Evolutionary conservation across 2,113 vertebrate species (phyloP), one percentile per base, ranked within the genome.

Genomic region (Cricetomys ansorgei): DNA sequence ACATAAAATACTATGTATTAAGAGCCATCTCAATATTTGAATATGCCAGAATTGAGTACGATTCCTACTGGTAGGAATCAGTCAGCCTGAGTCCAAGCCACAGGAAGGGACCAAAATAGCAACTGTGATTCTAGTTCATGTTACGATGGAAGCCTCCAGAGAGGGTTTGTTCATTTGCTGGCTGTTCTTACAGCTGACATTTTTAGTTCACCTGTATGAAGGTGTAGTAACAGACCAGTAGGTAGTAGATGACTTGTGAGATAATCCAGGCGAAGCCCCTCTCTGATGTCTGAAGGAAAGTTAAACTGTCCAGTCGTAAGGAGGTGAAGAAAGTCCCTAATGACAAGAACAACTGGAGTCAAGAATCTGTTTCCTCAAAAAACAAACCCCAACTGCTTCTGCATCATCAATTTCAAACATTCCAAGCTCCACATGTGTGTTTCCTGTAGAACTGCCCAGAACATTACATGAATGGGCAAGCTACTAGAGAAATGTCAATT

Each of bases 241-340:
- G 92, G 11, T 94, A 75, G 55, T 96, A 98, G 59, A 59, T 23
- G 67, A 94, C 75, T 45, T 97, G 96, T 57, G 95, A 43, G 25
- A 87, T 0, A 31, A 95, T 72, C 77, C 88, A 85, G 31, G 75
- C 77, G 15, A 65, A 83, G 43, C 69, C 48, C 72, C 72, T 67
- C 57, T 89, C 29, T 72, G 89, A 73, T 62, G 87, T 59, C 59
- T 92, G 88, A 64, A 77, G 92, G 69, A 91, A 95, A 40, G 85
- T 94, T 57, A 98, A 90, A 55, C 93, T 97, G 64, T 97, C 93
- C 77, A 98, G 91, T 34, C 73, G 95, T 4, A 94, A 37, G 2
- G 97, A 97, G 16, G 92, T 21, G 62, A 91, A 92, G 77, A 98
- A 81, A 31, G 86, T 40, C 65, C 98, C 98, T 98, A 37, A 84